Percentiles rank a stretch among this genome's conserved stretches.
phyloP scores from a whole-genome alignment of 2,888 invertebrate species.

The Metallyticus violacea region DNA sequence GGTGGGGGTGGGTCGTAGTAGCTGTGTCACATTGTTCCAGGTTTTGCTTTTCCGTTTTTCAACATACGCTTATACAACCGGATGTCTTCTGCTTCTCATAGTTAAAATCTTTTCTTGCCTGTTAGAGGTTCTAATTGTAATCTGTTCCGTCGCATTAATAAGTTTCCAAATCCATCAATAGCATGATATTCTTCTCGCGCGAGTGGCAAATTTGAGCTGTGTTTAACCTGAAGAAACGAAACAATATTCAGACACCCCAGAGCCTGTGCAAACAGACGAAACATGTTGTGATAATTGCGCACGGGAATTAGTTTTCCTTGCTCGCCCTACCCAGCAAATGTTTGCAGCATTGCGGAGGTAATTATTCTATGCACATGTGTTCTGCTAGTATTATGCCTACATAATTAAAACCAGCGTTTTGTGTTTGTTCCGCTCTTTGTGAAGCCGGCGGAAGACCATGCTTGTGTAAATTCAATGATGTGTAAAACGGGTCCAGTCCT shows the following conservation, averaged over 20 bases:
- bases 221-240: neutral
- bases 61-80: too few relatives aligned
- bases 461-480: neutral
- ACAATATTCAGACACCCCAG: neutral
- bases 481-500: neutral
- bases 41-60: too few relatives aligned
- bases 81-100: too few relatives aligned
- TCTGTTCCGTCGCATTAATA: too few relatives aligned
- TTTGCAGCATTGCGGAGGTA: neutral
- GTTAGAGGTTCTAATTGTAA: too few relatives aligned
- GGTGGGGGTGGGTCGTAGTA: too few relatives aligned
- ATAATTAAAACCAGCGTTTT: neutral
- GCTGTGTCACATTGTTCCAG: too few relatives aligned
- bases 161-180: neutral
- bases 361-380: neutral
- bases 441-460: neutral
- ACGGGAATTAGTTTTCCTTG: neutral
- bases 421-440: neutral
- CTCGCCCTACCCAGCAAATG: neutral
- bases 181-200: neutral
- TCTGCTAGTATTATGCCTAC: neutral
- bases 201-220: neutral
- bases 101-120: too few relatives aligned
- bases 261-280: neutral
- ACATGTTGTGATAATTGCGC: neutral